phyloP scores from a whole-genome alignment of 2,797 vertebrate species.

The Gadopsis bispinosus region DNA sequence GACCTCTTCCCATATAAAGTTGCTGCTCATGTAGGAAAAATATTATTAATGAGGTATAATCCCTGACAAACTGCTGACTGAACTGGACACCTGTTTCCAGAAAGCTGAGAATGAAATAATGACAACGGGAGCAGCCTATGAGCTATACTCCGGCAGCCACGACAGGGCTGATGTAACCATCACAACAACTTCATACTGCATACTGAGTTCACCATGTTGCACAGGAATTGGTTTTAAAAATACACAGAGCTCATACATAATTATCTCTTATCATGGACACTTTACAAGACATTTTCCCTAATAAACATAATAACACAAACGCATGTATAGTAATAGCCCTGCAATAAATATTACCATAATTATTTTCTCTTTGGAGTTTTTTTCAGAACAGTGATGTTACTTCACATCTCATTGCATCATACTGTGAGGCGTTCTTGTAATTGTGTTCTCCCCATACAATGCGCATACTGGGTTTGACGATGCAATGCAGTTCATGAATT shows the following conservation, averaged over 20 bases:
- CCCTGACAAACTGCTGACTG: slow-evolving; percentile 38
- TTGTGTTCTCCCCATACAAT: slow-evolving; percentile 12
- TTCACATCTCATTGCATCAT: slow-evolving; percentile 36
- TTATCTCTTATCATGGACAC: slow-evolving; percentile 3
- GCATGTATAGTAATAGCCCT: not conserved
- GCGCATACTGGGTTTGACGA: not conserved
- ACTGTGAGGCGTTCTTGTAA: slow-evolving; percentile 13
- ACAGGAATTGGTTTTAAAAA: slow-evolving; percentile 13
- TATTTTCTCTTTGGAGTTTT: not conserved
- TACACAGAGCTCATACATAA: slow-evolving; percentile 7
- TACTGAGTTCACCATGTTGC: slow-evolving; percentile 12
- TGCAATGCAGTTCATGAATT: slow-evolving; percentile 25
- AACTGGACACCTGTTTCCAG: slow-evolving; percentile 50
- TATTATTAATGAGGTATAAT: slow-evolving; percentile 28
- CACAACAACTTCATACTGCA: slow-evolving; percentile 10
- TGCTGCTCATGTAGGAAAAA: slow-evolving; percentile 3
- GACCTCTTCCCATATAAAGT: not conserved
- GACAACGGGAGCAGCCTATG: slow-evolving; percentile 11
- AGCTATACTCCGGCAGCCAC: slow-evolving; percentile 19
- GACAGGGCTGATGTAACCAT: slow-evolving; percentile 30
- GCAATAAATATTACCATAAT: not conserved
- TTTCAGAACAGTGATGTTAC: slow-evolving; percentile 9
- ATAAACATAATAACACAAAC: slow-evolving; percentile 5
- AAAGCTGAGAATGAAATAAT: slow-evolving; percentile 42
- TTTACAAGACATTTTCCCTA: not conserved